Percentiles rank a stretch among this genome's conserved stretches.
These are phyloP conservation scores for Antheraea yamamai DNA, from an alignment of 2,888 invertebrate genomes.

Conservation along the genomic window DNA sequence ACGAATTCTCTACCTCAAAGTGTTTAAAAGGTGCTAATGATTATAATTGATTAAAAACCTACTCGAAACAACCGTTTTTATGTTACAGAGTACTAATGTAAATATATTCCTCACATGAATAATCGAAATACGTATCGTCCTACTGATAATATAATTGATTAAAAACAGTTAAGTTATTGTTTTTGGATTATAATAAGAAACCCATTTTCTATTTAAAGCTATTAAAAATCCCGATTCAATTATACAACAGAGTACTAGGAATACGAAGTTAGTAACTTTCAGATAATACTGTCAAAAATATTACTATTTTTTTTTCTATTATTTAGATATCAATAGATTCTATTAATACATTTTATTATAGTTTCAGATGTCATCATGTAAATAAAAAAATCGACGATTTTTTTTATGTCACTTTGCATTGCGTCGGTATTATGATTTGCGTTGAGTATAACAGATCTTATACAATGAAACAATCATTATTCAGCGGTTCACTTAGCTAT, in stretches of 20 bases:
- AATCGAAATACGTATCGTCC: background rate
- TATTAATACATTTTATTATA: background rate
- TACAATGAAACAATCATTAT: background rate
- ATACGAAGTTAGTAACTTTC: background rate
- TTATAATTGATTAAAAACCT: slow-evolving; percentile 9
- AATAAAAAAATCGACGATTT: background rate
- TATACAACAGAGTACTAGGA: background rate
- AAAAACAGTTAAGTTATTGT: background rate
- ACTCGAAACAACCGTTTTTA: background rate
- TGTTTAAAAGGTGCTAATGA: slow-evolving; percentile 9
- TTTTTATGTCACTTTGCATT: too few species aligned
- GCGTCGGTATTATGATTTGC: background rate
- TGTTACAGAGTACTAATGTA: slow-evolving; percentile 6
- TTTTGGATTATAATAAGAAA: background rate
- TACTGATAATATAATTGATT: background rate
- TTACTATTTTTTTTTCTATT: background rate
- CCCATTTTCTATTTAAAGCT: background rate
- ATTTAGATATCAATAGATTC: background rate
- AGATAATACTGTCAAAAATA: background rate
- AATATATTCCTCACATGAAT: background rate
- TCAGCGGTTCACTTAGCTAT: background rate
- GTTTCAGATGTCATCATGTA: background rate
- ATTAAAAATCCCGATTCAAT: background rate
- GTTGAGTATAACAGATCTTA: background rate
- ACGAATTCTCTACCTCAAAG: slow-evolving; percentile 8